Base-by-base conservation (phyloP, 2,113 vertebrate genomes). In the Numenius arquata region DNA sequence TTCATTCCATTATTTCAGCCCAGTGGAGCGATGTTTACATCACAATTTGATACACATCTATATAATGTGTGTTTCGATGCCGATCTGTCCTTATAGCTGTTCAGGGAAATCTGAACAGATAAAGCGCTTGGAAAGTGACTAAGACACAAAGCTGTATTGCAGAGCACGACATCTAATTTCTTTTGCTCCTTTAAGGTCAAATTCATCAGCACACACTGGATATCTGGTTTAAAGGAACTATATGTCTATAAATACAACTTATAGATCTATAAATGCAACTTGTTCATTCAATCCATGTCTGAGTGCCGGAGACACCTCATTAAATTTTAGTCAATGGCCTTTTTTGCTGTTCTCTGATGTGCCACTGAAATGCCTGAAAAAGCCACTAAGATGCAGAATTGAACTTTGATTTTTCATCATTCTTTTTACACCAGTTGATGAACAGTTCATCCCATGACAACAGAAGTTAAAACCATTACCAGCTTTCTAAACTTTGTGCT, bases 91-190 rank as follows among this genome's bases (percentile, higher is more conserved):
- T 62, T 47, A 34, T 5, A 87, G 41, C 30, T 81, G 21, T 15
- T 84, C 63, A 32, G 22, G 30, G 65, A 68, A 78, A 81, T 53
- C 41, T 55, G 22, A 66, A 36, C 11, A 65, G 25, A 67, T 41
- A 6, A 87, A 92, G 47, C 41, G 30, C n/a, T 18, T 56, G 19
- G 47, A 17, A 63, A 81, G 15, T 17, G 43, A 14, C 56, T 29
- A 15, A 0, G 0, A 26, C 50, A 29, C 59, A 73, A 66, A 83
- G 62, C 13, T 78, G 38, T 45, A 45, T 1, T 56, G 53, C 50
- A 68, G 29, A 73, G 38, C 56, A 40, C 1, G 23, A n/a, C 1
- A 0, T 6, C 0, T 6, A 34, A 74, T 40, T 66, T 50, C 41
- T 80, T 61, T 40, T 68, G 8, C 8, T 80, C 55, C 50, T 72